Evolutionary conservation across 1,140 invertebrate genomes (phyloP), one percentile per base, ranked within the genome.

Genomic region (Rhysida immarginata): DNA sequence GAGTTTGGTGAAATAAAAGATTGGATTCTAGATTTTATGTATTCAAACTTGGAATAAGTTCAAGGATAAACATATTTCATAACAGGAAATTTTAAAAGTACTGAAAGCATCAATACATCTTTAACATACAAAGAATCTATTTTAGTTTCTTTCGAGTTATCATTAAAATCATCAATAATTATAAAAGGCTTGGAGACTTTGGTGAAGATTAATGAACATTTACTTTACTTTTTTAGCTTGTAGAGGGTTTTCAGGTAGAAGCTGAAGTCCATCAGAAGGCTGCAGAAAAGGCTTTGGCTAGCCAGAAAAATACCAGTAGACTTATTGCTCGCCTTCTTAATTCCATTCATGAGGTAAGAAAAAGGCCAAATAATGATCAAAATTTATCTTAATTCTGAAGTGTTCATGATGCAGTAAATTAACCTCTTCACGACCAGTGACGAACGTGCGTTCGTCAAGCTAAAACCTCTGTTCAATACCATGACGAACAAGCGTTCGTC

Each of bases 311-410:
- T 21, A 51, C 49, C 2, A 51, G 20, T 8, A 25, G 24, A 14
- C 26, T 51, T 26, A 51, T 51, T 27, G 49, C 49, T 8, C 3
- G 49, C 3, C 21, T 51, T 16, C 20, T 51, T 2, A 51, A 51
- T 51, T 51, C 49, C 26, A 51, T 51, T 8, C 49, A 51, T 21
- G 49, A 51, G 13, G 49, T 51, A 51, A 26, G 49, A 5, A n/a
- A n/a, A n/a, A n/a, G n/a, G n/a, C n/a, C n/a, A n/a, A n/a, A n/a
- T n/a, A n/a, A n/a, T n/a, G n/a, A n/a, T n/a, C n/a, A n/a, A n/a
- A n/a, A n/a, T n/a, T n/a, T n/a, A n/a, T n/a, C n/a, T n/a, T n/a
- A n/a, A n/a, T n/a, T n/a, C n/a, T n/a, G n/a, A n/a, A n/a, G n/a
- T n/a, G n/a, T n/a, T n/a, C n/a, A n/a, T n/a, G n/a, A n/a, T n/a